A percentile compares a stretch with the other conserved stretches of the same genome.
These are phyloP conservation scores for Drosophila elegans DNA, from an alignment of 1,140 invertebrate species.

Conservation along the genomic window DNA sequence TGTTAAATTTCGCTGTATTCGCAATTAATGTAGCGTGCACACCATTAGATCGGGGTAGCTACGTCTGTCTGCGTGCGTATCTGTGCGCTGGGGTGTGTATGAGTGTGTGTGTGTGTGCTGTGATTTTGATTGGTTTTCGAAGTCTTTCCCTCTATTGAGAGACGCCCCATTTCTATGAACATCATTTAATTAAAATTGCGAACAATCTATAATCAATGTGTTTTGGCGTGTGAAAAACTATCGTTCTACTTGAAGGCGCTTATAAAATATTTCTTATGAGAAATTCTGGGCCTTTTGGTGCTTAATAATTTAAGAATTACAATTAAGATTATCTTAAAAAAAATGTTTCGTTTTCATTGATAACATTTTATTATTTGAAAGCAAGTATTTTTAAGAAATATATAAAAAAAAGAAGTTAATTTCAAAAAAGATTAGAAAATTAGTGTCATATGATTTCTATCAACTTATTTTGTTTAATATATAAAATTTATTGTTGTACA, in stretches of 20 bases:
- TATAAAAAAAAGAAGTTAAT: background rate
- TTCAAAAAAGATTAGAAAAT: too few relatives aligned
- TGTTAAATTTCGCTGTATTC: constrained; percentile 71
- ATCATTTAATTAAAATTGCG: constrained; percentile 20
- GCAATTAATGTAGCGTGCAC: constrained; percentile 63
- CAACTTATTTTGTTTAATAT: background rate
- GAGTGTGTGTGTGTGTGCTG: constrained; percentile 54
- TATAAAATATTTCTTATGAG: background rate
- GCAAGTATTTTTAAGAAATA: too few relatives aligned
- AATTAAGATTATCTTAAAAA: background rate
- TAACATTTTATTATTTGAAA: too few relatives aligned
- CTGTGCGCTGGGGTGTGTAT: constrained; percentile 38
- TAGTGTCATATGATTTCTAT: background rate
- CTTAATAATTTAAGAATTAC: background rate
- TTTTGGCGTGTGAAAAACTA: constrained; percentile 29
- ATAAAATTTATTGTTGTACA: background rate
- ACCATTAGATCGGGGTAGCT: constrained; percentile 47
- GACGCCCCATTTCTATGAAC: constrained; percentile 34
- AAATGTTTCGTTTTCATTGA: background rate
- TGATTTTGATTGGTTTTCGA: constrained; percentile 81
- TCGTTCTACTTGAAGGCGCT: background rate
- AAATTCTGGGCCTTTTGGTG: background rate
- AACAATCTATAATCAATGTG: constrained; percentile 14
- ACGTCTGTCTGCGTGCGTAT: constrained; percentile 10
- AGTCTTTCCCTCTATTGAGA: constrained; percentile 50